phyloP scores from a whole-genome alignment of 2,888 invertebrate species.

The Sialis fuliginosa region DNA sequence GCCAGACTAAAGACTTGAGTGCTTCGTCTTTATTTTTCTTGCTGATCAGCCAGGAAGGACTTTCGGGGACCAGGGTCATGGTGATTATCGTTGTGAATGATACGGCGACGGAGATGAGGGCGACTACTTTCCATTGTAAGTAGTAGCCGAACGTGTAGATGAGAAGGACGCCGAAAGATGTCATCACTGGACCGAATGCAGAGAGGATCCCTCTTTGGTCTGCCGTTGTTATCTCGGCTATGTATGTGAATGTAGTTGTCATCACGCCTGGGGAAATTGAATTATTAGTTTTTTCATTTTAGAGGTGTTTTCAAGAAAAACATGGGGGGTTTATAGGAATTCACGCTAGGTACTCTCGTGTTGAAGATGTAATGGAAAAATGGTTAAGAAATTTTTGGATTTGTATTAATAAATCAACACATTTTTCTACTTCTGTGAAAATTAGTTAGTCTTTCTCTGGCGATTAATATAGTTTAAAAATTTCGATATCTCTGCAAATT shows the following conservation, averaged over 20 bases:
- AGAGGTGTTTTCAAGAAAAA: no score
- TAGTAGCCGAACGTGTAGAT: conserved; percentile 50
- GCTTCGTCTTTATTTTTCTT: conserved; percentile 37
- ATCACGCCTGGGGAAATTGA: conserved; percentile 39
- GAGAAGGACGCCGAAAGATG: conserved; percentile 52
- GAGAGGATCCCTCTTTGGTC: conserved; percentile 49
- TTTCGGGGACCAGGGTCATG: conserved; percentile 48
- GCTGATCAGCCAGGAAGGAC: conserved; percentile 47
- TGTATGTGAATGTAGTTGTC: conserved; percentile 47
- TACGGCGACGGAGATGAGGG: conserved; percentile 41
- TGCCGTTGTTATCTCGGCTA: conserved; percentile 49
- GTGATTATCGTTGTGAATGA: conserved; percentile 35
- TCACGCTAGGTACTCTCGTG: no score
- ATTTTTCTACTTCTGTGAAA: no score
- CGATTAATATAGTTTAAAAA: no score
- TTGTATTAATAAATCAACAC: no score
- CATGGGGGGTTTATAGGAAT: no score
- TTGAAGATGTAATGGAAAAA: no score
- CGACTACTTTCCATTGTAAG: conserved; percentile 45
- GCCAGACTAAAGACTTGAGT: conserved; percentile 42
- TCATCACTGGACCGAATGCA: conserved; percentile 49
- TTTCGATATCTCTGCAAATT: no score
- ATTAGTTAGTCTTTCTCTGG: no score
- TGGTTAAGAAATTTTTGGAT: no score
- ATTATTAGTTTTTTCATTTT: no score